These are phyloP conservation scores for Pluvialis apricaria DNA, from an alignment of 2,113 vertebrate genomes.

Conservation along the genomic window DNA sequence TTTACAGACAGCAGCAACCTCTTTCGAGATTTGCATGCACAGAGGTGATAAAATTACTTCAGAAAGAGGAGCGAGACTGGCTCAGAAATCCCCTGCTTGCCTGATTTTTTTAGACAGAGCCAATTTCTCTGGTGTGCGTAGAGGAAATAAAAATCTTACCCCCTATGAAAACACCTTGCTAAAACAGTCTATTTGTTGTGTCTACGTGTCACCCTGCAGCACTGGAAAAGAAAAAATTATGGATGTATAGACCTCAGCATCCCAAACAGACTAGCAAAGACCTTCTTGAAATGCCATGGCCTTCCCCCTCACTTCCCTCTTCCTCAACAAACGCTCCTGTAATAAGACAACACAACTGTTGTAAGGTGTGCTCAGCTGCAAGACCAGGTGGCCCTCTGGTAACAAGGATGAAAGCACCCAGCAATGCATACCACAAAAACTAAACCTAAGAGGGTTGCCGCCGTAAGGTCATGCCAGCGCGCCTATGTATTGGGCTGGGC, in stretches of 20 bases:
- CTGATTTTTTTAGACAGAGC: not conserved
- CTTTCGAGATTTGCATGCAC: not conserved
- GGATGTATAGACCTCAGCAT: not conserved
- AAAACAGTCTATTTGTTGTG: not conserved
- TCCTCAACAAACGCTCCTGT: not conserved
- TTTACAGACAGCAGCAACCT: not conserved
- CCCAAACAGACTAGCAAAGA: not conserved
- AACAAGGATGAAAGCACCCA: not conserved
- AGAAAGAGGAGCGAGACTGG: not conserved
- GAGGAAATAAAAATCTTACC: not conserved
- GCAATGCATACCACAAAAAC: not conserved
- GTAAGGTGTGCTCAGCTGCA: not conserved
- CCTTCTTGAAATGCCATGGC: rapidly evolving
- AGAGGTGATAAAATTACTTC: not conserved
- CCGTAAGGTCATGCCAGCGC: rapidly evolving
- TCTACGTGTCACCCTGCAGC: not conserved
- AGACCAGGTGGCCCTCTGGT: not conserved
- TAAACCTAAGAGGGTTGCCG: not conserved
- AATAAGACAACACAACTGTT: rapidly evolving
- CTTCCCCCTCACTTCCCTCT: not conserved
- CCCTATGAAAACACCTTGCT: not conserved
- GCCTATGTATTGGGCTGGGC: not conserved
- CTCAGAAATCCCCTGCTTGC: not conserved
- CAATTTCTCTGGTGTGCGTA: not conserved
- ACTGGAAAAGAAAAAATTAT: not conserved